These are phyloP conservation scores for Pica pica DNA, from an alignment of 2,113 vertebrate species.

Conservation along the genomic window DNA sequence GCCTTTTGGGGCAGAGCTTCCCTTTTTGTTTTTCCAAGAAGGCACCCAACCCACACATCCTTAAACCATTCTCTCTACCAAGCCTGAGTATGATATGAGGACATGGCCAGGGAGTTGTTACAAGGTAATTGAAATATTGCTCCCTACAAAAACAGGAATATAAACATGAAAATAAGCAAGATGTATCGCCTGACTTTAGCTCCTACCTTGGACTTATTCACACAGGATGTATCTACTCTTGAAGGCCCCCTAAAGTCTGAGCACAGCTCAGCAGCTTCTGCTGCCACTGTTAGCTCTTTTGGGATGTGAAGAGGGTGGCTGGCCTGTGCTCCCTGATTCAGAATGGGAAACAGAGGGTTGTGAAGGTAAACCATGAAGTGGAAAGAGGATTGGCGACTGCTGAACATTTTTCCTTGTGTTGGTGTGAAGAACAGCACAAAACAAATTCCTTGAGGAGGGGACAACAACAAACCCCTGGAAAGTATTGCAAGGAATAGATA, in stretches of 20 bases:
- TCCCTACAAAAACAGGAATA: not conserved
- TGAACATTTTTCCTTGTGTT: rapidly evolving
- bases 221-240: not conserved
- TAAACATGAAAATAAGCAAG: not conserved
- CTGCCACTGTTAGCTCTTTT: not conserved
- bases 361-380: not conserved
- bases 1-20: not conserved
- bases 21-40: not conserved
- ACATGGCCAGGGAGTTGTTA: rapidly evolving
- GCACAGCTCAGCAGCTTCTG: not conserved
- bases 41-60: rapidly evolving
- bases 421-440: not conserved
- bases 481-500: not conserved
- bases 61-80: rapidly evolving
- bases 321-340: not conserved
- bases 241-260: rapidly evolving
- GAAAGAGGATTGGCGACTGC: not conserved
- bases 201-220: not conserved
- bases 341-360: not conserved
- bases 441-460: not conserved
- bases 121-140: not conserved
- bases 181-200: not conserved
- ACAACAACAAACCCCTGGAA: not conserved
- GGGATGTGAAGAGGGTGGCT: not conserved
- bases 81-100: not conserved